Percentiles rank a stretch among this genome's conserved stretches.
Evolutionary conservation across 2,113 vertebrate genomes (phyloP).

Genomic region (Salvelinus namaycush): DNA sequence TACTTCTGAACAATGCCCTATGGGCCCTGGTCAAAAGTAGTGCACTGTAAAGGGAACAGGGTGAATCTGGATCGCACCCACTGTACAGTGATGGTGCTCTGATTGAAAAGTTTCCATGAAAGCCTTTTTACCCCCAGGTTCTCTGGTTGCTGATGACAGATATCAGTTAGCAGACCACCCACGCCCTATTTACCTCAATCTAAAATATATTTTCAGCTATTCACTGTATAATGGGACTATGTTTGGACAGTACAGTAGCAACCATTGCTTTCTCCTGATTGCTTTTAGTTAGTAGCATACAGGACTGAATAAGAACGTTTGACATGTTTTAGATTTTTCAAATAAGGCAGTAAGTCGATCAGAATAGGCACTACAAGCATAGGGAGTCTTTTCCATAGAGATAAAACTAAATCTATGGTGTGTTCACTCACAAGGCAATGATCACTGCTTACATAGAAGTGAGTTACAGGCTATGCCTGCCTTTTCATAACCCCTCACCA

Average conservation of each 20-base stretch:
- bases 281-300: conserved; percentile 2
- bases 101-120: conserved; percentile 43
- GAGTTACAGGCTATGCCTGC: neutral
- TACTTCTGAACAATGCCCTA: too few species aligned
- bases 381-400: neutral
- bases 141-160: conserved; percentile 31
- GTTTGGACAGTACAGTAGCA: neutral
- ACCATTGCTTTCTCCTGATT: conserved; percentile 30
- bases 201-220: neutral
- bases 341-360: neutral
- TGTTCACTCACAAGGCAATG: neutral
- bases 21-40: too few species aligned
- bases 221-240: neutral
- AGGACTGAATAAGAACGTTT: neutral
- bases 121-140: conserved; percentile 13
- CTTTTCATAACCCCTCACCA: neutral
- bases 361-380: neutral
- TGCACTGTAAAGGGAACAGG: too few species aligned
- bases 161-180: conserved; percentile 1
- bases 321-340: conserved; percentile 24
- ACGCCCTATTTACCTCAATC: neutral
- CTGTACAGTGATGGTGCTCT: neutral
- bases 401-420: neutral
- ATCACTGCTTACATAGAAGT: neutral
- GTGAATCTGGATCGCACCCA: too few species aligned